Conservation (phyloP, 2,113 vertebrate species). For the Charina bottae region DNA sequence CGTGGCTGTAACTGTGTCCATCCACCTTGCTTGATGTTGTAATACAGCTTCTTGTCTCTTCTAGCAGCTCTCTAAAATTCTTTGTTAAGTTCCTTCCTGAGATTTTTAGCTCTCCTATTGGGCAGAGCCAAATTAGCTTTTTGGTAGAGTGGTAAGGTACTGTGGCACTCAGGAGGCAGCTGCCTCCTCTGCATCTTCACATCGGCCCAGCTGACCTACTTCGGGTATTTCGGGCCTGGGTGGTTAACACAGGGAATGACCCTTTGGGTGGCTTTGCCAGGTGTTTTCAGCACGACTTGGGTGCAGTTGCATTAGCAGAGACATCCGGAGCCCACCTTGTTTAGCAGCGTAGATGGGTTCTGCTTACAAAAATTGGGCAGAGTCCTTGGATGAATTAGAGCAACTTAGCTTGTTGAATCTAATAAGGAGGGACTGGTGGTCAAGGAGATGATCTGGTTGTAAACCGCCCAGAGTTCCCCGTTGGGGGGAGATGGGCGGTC, state of each 20-base stretch:
- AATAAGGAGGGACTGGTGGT: not conserved
- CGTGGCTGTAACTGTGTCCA: not conserved
- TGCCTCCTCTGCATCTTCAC: not conserved
- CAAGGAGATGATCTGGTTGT: too few relatives aligned
- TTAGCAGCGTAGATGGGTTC: not conserved
- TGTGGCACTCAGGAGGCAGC: not conserved
- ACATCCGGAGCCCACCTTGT: not conserved
- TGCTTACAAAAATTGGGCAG: not conserved
- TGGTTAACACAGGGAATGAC: not conserved
- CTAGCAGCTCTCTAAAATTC: not conserved
- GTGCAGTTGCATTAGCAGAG: not conserved
- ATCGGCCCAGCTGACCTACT: not conserved
- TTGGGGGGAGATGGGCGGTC: too few relatives aligned
- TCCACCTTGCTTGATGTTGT: not conserved
- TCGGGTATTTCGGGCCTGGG: not conserved
- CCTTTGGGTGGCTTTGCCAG: not conserved
- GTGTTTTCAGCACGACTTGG: too few relatives aligned
- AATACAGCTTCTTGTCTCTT: not conserved
- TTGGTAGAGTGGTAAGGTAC: not conserved
- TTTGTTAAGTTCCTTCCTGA: not conserved
- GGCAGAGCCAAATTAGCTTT: not conserved
- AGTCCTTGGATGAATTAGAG: not conserved
- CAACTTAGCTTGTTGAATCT: not conserved
- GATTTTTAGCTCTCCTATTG: not conserved
- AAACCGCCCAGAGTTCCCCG: too few relatives aligned